A percentile compares a stretch with the other conserved stretches of the same genome.
phyloP scores from a whole-genome alignment of 2,113 vertebrate species.

The Myrmecophaga tridactyla region DNA sequence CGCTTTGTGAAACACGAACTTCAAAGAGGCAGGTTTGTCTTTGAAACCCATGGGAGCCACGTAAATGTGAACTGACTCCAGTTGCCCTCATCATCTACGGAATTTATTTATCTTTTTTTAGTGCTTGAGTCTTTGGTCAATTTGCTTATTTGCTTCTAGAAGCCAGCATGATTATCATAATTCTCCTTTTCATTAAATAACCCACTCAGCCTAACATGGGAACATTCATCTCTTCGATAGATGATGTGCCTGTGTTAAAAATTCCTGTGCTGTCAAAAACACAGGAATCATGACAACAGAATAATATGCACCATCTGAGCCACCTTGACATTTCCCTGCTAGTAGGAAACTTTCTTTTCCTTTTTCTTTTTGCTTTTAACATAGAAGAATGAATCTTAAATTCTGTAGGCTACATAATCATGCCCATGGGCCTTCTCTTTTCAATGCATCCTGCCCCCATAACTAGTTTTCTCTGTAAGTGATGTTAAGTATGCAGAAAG shows the following conservation, averaged over 20 bases:
- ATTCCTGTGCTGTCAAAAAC: slow-evolving; percentile 56
- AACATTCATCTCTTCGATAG: slow-evolving; percentile 55
- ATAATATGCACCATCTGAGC: not conserved
- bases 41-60: not conserved
- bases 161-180: slow-evolving; percentile 34
- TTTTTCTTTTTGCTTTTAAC: slow-evolving; percentile 11
- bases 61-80: not conserved
- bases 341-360: slow-evolving; percentile 16
- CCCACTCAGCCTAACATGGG: slow-evolving; percentile 52
- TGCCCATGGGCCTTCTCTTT: slow-evolving; percentile 57
- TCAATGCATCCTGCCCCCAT: not conserved
- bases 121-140: slow-evolving; percentile 31
- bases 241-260: slow-evolving; percentile 43
- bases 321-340: slow-evolving; percentile 32
- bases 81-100: not conserved
- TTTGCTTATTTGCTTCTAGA: slow-evolving; percentile 65
- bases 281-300: slow-evolving; percentile 64
- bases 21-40: not conserved
- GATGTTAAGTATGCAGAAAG: slow-evolving; percentile 64
- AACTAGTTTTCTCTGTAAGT: slow-evolving; percentile 51
- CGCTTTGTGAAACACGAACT: not conserved
- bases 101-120: not conserved
- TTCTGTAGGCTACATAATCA: slow-evolving; percentile 46
- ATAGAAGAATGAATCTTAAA: slow-evolving; percentile 50
- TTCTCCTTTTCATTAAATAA: slow-evolving; percentile 63